Evolutionary conservation across 2,797 vertebrate genomes (phyloP), one percentile per base, ranked within the genome.

Genomic region (Phrynocephalus vlangalii): DNA sequence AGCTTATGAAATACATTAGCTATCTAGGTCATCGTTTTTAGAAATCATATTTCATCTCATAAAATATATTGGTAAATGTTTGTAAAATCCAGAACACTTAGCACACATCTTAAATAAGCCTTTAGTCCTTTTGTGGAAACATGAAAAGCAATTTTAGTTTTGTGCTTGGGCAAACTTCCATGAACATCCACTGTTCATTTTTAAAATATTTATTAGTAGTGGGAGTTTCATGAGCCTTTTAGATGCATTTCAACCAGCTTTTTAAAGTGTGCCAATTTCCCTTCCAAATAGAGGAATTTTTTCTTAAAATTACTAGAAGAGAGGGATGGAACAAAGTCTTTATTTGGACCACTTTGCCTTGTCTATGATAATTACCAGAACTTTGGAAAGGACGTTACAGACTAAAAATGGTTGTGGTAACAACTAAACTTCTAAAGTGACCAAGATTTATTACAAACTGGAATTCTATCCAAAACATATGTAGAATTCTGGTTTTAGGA

Each of bases 181-280:
- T 30, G n/a, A 50, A 15, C n/a, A 24, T 68, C 63, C 33, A 77
- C 66, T 60, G 38, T n/a, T 85, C 6, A 44, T 87, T 82, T 82
- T 75, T 89, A 87, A 88, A 79, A 87, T 91, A 85, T 5, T n/a
- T 70, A 75, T 90, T 89, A 28, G 63, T 86, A 8, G 80, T 33
- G 11, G 44, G 84, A 91, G 77, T 94, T 92, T 91, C 87, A 88
- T 95, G 91, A 95, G 88, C 92, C 82, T 73, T 87, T 92, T 85
- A 88, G 88, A 91, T 89, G 86, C 60, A 70, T 56, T 80, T 93
- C 77, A 63, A 33, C 66, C 72, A 89, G 86, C 92, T 93, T 94
- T 94, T 90, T 86, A 94, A 94, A 91, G 70, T 28, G 56, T 84
- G 91, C 93, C 92, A 94, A 90, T 86, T 91, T 92, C 80, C 91